Percentiles rank a stretch among this genome's conserved stretches.
These are phyloP conservation scores for Drosophila athabasca DNA, from an alignment of 1,140 invertebrate genomes.

Conservation along the genomic window DNA sequence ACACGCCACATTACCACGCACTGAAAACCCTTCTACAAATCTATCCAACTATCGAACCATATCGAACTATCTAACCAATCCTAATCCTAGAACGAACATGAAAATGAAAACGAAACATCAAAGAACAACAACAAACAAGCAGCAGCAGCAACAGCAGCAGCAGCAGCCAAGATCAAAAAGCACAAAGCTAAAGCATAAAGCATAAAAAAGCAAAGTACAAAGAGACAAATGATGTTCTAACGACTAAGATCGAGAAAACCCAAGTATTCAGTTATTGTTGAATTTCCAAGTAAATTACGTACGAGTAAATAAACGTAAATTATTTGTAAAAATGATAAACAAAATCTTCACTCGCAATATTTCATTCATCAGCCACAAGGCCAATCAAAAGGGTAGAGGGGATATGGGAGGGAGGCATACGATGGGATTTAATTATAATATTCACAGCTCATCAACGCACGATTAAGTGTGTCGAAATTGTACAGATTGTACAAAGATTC, in stretches of 20 bases:
- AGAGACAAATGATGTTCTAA: constrained; percentile 78
- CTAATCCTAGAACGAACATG: constrained; percentile 35
- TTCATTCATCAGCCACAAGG: constrained; percentile 66
- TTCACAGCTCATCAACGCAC: constrained; percentile 74
- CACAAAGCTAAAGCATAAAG: constrained; percentile 48
- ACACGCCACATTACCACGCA: constrained; percentile 45
- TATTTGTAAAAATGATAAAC: constrained; percentile 72
- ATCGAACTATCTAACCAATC: constrained; percentile 30
- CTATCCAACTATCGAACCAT: constrained; percentile 59
- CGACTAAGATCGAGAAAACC: constrained; percentile 48
- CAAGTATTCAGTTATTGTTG: constrained; percentile 74
- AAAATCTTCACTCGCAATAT: constrained; percentile 52
- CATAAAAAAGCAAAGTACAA: constrained; percentile 54
- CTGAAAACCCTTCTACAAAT: constrained; percentile 39
- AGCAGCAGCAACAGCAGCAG: too few species aligned
- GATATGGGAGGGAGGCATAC: constrained; percentile 32
- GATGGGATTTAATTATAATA: constrained; percentile 62
- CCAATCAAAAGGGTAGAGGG: constrained; percentile 14
- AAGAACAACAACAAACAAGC: constrained; percentile 36
- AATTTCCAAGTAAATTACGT: constrained; percentile 60
- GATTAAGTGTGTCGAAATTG: constrained; percentile 63
- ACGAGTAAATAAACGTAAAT: constrained; percentile 77
- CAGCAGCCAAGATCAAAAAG: constrained; percentile 49
- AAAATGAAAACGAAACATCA: constrained; percentile 22
- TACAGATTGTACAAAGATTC: constrained; percentile 40